These are phyloP conservation scores for Notamacropus eugenii DNA, from an alignment of 2,797 vertebrate species.

Conservation along the genomic window DNA sequence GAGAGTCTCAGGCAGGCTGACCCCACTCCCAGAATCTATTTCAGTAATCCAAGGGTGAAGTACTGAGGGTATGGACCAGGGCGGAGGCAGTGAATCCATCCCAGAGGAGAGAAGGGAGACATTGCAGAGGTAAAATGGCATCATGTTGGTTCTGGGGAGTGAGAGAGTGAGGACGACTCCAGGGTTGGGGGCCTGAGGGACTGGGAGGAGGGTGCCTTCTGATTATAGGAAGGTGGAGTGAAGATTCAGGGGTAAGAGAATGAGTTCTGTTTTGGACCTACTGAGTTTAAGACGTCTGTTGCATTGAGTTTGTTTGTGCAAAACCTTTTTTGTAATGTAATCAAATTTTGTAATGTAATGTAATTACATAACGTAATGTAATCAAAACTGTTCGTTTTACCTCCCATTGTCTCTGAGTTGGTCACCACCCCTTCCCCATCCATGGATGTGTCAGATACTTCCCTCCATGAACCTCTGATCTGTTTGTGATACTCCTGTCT, in stretches of 20 bases:
- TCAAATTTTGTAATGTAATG: too few relatives aligned
- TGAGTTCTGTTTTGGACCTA: too few relatives aligned
- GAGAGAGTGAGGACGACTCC: not conserved
- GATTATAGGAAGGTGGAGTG: not conserved
- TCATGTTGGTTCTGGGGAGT: too few relatives aligned
- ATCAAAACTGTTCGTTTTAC: not conserved
- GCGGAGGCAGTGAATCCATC: too few relatives aligned
- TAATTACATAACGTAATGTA: too few relatives aligned
- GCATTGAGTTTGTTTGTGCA: not conserved
- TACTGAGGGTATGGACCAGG: too few relatives aligned
- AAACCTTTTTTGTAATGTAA: not conserved
- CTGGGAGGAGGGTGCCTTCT: not conserved
- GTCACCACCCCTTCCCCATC: not conserved
- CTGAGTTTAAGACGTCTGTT: not conserved
- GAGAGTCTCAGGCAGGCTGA: too few relatives aligned
- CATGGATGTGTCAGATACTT: accelerated
- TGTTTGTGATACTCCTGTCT: accelerated
- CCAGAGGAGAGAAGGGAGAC: too few relatives aligned
- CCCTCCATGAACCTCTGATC: not conserved
- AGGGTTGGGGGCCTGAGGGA: not conserved
- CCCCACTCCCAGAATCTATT: too few relatives aligned
- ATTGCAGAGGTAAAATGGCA: too few relatives aligned
- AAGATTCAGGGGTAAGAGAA: not conserved
- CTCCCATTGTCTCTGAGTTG: not conserved
- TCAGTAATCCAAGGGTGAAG: too few relatives aligned